These are phyloP conservation scores for Cheilinus undulatus DNA, from an alignment of 2,113 vertebrate species.

Conservation along the genomic window DNA sequence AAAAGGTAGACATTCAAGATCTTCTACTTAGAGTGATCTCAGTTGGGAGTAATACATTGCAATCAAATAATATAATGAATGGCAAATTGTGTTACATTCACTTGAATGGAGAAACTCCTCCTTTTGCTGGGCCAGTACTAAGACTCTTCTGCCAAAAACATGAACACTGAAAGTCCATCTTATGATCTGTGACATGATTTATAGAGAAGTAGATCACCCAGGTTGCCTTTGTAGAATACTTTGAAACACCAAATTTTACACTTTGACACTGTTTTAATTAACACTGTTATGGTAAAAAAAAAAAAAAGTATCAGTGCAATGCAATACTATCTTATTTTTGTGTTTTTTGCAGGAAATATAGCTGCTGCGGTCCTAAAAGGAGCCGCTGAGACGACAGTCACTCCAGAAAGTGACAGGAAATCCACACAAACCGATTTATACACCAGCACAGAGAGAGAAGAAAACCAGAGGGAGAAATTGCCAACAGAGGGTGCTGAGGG, in stretches of 20 bases:
- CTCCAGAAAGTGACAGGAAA: conserved; percentile 26
- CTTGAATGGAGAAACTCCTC: not conserved
- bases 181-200: too few relatives aligned
- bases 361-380: conserved; percentile 60
- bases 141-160: too few relatives aligned
- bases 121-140: not conserved
- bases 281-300: too few relatives aligned
- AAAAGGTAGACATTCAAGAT: not conserved
- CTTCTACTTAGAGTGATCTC: not conserved
- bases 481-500: conserved; percentile 50
- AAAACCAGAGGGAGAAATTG: conserved; percentile 7
- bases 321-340: too few relatives aligned
- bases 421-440: not conserved
- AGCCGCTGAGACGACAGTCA: conserved; percentile 51
- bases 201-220: too few relatives aligned
- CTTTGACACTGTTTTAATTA: too few relatives aligned
- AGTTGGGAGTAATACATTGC: not conserved
- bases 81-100: not conserved
- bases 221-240: too few relatives aligned
- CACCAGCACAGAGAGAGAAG: conserved; percentile 33
- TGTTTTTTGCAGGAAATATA: conserved; percentile 58
- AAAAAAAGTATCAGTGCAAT: too few relatives aligned
- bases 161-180: too few relatives aligned
- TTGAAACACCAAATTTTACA: too few relatives aligned
- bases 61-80: not conserved